phyloP scores from a whole-genome alignment of 2,113 vertebrate genomes.

The Archocentrus centrarchus region DNA sequence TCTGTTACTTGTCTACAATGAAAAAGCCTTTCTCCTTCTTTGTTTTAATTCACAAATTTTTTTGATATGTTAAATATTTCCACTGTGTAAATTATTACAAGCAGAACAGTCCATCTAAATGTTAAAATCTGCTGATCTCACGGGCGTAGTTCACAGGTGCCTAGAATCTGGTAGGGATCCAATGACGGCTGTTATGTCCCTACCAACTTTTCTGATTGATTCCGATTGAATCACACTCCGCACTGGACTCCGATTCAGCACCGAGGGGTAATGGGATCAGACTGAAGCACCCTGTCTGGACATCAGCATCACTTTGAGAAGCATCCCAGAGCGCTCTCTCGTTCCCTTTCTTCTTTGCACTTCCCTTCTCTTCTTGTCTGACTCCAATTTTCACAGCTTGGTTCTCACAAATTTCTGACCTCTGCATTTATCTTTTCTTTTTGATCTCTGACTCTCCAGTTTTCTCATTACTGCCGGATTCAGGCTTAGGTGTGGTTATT shows the following conservation, averaged over 20 bases:
- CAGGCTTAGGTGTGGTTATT: conserved; percentile 30
- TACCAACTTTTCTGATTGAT: no score
- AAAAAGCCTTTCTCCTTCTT: no score
- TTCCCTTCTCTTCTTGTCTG: background rate
- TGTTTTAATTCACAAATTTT: no score
- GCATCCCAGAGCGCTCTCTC: conserved; percentile 15
- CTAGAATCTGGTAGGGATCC: no score
- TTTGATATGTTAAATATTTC: no score
- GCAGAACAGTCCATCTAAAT: no score
- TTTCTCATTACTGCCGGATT: conserved; percentile 21
- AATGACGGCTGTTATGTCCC: no score
- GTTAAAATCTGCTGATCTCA: no score
- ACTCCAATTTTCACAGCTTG: conserved; percentile 2
- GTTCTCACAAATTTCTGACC: conserved; percentile 27
- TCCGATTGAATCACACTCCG: no score
- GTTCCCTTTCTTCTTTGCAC: conserved; percentile 14
- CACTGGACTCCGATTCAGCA: conserved; percentile 4
- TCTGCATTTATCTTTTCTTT: conserved; percentile 25
- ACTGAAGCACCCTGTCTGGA: conserved; percentile 71
- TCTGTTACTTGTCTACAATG: no score
- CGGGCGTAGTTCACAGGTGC: no score
- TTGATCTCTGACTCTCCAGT: conserved; percentile 18
- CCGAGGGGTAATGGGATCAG: conserved; percentile 61
- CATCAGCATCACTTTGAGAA: conserved; percentile 44
- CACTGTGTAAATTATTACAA: no score